A percentile compares a stretch with the other conserved stretches of the same genome.
Evolutionary conservation across 1,140 invertebrate species (phyloP).

Genomic region (Diprion similis): DNA sequence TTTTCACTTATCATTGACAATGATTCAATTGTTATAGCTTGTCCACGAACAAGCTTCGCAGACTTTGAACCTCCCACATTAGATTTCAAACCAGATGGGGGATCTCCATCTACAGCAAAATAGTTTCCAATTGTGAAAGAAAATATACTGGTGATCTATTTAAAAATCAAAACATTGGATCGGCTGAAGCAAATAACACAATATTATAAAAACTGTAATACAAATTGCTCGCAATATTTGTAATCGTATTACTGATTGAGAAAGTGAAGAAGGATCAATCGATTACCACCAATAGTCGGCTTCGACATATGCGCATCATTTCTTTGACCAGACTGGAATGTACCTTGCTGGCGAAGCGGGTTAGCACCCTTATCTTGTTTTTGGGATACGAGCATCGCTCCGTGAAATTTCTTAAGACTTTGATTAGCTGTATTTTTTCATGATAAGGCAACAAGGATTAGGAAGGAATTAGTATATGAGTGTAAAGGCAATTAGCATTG

Average conservation of each 20-base stretch:
- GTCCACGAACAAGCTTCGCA: conserved; percentile 9
- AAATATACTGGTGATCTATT: no score
- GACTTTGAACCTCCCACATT: conserved; percentile 11
- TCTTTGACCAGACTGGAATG: conserved; percentile 18
- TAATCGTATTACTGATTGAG: no score
- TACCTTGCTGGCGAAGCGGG: background rate
- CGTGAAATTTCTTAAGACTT: background rate
- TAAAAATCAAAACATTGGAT: no score
- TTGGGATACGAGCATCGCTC: background rate
- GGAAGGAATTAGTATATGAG: background rate
- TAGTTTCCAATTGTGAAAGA: background rate
- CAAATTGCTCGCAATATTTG: no score
- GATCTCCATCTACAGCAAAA: background rate
- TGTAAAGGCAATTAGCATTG: no score
- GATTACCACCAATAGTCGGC: conserved; percentile 24
- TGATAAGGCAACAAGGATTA: background rate
- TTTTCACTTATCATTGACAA: conserved; percentile 14
- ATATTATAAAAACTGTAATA: no score
- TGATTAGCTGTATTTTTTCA: background rate
- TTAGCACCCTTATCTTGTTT: background rate
- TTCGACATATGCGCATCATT: conserved; percentile 26
- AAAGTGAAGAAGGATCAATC: no score
- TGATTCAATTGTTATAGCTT: conserved; percentile 8
- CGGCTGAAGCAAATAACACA: no score
- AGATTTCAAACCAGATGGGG: conserved; percentile 14